Base-by-base conservation (phyloP, 1,140 invertebrate genomes). In the Popillia japonica region DNA sequence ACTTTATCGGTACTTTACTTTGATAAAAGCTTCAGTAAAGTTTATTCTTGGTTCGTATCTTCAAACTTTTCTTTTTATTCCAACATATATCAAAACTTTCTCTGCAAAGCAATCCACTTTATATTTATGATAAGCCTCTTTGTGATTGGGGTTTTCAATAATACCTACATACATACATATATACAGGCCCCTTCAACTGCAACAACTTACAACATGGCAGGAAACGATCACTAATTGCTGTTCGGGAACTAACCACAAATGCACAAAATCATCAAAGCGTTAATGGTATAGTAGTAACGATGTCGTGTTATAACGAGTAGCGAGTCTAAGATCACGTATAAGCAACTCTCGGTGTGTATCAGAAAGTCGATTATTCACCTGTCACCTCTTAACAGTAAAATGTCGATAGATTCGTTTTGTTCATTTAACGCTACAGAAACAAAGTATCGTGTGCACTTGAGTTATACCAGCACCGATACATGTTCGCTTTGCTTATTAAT, bases 281-380 rank as follows among this genome's bases (percentile, higher is more conserved):
- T 68, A 68, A 68, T 68, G 20, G 61, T 10, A 22, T 34, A 68
- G 22, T 68, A 14, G 61, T 34, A 27, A 22, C 6, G 20, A 20
- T 68, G 61, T 68, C 61, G 22, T 34, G 22, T 20, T 68, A 34
- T 3, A 68, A 68, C 20, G 27, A 68, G 22, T 34, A 68, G 61
- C 20, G 61, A 27, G 8, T 27, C 61, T 10, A 68, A 68, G 61
- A 68, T 68, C 61, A 68, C 61, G 61, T 68, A 68, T 8, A 22
- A 68, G 22, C 27, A 68, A 68, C 61, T 6, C 22, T 20, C 61
- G 20, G 61, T 23, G 22, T 68, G 61, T 68, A 68, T 68, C 61
- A 22, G 61, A 68, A 68, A 68, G 61, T 68, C 61, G 61, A 68
- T 27, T 68, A 68, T 68, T 68, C 27, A 22, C 61, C 61, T 68